Conservation (phyloP, 2,797 vertebrate species). For the Thalassophryne amazonica region DNA sequence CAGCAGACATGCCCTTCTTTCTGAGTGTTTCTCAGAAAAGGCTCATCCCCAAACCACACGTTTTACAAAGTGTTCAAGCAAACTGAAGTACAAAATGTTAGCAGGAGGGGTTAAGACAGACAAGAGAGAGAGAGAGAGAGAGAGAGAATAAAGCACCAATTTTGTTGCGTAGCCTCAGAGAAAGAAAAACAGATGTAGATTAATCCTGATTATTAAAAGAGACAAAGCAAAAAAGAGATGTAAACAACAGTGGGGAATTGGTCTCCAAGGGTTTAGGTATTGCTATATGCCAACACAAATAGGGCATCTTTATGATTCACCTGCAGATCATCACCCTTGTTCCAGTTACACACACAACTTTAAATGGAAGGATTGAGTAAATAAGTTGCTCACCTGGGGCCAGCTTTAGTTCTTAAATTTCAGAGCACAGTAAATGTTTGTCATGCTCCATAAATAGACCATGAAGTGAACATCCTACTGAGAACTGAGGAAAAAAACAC, state of each 20-base stretch:
- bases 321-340: slow-evolving; percentile 3
- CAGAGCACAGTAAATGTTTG: slow-evolving; percentile 34
- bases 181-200: neutral
- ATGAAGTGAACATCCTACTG: slow-evolving; percentile 21
- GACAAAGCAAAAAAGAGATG: slow-evolving; percentile 1
- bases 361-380: slow-evolving; percentile 17
- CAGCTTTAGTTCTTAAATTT: slow-evolving; percentile 22
- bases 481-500: slow-evolving; percentile 20
- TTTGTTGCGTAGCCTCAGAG: too few species aligned
- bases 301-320: neutral
- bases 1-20: too few species aligned
- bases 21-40: neutral
- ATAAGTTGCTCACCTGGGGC: slow-evolving; percentile 26
- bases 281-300: slow-evolving; percentile 7
- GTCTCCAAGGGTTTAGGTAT: slow-evolving; percentile 12
- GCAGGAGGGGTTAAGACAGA: neutral
- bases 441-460: slow-evolving; percentile 29
- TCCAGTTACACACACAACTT: slow-evolving; percentile 21
- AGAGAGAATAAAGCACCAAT: neutral
- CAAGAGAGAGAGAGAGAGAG: neutral
- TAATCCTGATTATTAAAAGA: slow-evolving; percentile 12
- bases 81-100: slow-evolving; percentile 1
- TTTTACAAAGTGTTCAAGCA: neutral
- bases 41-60: neutral
- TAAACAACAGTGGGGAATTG: neutral